Evolutionary conservation across 2,113 vertebrate species (phyloP), one percentile per base, ranked within the genome.

Genomic region (Atherinomorus stipes): DNA sequence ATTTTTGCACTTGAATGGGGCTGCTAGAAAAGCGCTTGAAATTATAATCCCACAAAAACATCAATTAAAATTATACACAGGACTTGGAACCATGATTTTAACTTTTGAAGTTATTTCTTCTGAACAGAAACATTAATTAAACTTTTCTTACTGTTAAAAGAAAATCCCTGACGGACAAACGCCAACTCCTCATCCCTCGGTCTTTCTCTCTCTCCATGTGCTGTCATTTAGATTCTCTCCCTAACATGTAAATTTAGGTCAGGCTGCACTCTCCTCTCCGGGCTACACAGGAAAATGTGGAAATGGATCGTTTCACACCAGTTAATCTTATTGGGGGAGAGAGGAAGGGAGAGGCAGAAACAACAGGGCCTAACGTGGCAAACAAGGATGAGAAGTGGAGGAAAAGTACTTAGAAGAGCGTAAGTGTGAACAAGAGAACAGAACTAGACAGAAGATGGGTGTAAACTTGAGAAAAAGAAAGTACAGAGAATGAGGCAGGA

Each of bases 231-330:
- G 88, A 95, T 93, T 93, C 85, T 81, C 86, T 90, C 76, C 62
- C 89, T 82, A 89, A 90, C 88, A 90, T 93, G 81, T 93, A 93
- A 91, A 95, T 95, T 93, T 94, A 94, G 94, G 94, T 94, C 94
- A 95, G 88, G 89, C 91, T 80, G 81, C 85, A 87, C 85, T 89
- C 88, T 90, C 84, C 85, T 89, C 76, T 83, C 80, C 13, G 79
- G 84, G 90, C 84, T 88, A 83, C 58, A 61, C 76, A 84, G 86
- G 71, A 85, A 88, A 88, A 87, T 76, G 87, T 84, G 88, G 90
- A 90, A 90, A 85, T 87, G 78, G 79, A 87, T 84, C 78, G 81
- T 87, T 92, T 92, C 91, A 92, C 85, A 87, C 84, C 64, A 81
- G 75, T 89, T 92, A 90, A 92, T 92, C 86, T 90, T 77, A 87